Evolutionary conservation across 2,797 vertebrate species (phyloP).

Genomic region (Argya squamiceps): DNA sequence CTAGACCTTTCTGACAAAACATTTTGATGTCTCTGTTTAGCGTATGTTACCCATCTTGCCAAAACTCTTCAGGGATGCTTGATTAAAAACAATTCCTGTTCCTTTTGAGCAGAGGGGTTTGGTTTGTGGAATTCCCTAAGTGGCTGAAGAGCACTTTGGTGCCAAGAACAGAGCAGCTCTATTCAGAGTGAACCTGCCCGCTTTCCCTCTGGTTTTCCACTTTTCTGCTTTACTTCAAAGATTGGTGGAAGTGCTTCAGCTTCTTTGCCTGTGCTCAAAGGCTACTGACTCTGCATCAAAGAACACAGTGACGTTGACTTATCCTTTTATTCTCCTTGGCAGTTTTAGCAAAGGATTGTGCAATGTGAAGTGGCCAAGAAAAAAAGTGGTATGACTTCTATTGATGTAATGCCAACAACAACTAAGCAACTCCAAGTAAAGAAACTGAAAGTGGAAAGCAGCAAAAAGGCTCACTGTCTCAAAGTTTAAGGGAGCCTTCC

Average conservation of each 20-base stretch:
- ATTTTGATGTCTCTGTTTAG: background rate
- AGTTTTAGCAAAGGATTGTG: constrained; percentile 39
- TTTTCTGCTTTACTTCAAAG: constrained; percentile 66
- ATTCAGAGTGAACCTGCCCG: constrained; percentile 23
- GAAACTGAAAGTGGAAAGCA: constrained; percentile 52
- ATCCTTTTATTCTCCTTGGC: constrained; percentile 52
- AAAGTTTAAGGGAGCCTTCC: constrained; percentile 4
- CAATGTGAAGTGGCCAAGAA: constrained; percentile 27
- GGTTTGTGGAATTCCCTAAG: constrained; percentile 48
- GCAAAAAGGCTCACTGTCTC: constrained; percentile 47
- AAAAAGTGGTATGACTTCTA: constrained; percentile 26
- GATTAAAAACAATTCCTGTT: constrained; percentile 37
- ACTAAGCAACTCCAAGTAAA: constrained; percentile 29
- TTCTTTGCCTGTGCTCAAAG: constrained; percentile 36
- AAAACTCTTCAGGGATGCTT: background rate
- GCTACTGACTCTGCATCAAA: constrained; percentile 57
- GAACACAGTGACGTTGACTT: constrained; percentile 28
- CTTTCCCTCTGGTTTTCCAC: constrained; percentile 48
- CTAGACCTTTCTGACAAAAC: background rate
- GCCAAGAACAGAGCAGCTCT: constrained; percentile 50
- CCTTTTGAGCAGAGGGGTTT: background rate
- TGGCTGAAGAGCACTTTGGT: constrained; percentile 32
- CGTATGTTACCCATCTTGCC: background rate
- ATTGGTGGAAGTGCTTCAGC: constrained; percentile 41
- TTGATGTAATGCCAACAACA: constrained; percentile 52